Conservation (phyloP, 1,140 invertebrate genomes). For the Micrasema minimum region DNA sequence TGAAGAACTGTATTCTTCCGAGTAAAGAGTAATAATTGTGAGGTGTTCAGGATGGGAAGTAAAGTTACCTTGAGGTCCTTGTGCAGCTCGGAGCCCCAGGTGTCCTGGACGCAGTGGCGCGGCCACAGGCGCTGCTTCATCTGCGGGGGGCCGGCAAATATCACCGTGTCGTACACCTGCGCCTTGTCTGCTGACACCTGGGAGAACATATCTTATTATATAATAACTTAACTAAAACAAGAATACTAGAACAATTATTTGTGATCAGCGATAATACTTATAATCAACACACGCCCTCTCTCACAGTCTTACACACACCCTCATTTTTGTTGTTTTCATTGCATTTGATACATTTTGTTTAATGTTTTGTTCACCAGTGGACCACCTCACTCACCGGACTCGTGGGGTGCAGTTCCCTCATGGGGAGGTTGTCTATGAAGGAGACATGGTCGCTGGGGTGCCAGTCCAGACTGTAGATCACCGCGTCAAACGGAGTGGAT, state of each 20-base stretch:
- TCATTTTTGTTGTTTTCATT: too few relatives aligned
- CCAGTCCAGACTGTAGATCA: constrained; percentile 98
- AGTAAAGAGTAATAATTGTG: too few relatives aligned
- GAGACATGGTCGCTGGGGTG: constrained; percentile 97
- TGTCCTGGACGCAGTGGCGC: constrained; percentile 93
- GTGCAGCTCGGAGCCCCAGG: constrained; percentile 94
- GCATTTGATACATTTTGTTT: too few relatives aligned
- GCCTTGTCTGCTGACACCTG: constrained; percentile 77
- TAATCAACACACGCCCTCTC: background rate
- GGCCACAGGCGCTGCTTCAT: constrained; percentile 94
- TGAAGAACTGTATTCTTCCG: too few relatives aligned
- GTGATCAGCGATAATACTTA: too few relatives aligned
- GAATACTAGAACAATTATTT: too few relatives aligned
- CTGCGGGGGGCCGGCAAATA: constrained; percentile 86
- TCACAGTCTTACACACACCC: too few relatives aligned
- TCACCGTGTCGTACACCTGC: constrained; percentile 88
- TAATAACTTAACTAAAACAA: too few relatives aligned
- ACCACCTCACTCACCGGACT: constrained; percentile 75
- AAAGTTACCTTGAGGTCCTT: constrained; percentile 83
- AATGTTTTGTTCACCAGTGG: too few relatives aligned
- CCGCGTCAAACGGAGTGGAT: constrained; percentile 85
- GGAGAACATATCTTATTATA: too few relatives aligned
- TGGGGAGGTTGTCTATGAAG: constrained; percentile 91
- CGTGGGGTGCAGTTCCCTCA: constrained; percentile 74
- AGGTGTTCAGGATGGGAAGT: too few relatives aligned